Base-by-base conservation (phyloP, 2,113 vertebrate genomes). In the Gobiocypris rarus region DNA sequence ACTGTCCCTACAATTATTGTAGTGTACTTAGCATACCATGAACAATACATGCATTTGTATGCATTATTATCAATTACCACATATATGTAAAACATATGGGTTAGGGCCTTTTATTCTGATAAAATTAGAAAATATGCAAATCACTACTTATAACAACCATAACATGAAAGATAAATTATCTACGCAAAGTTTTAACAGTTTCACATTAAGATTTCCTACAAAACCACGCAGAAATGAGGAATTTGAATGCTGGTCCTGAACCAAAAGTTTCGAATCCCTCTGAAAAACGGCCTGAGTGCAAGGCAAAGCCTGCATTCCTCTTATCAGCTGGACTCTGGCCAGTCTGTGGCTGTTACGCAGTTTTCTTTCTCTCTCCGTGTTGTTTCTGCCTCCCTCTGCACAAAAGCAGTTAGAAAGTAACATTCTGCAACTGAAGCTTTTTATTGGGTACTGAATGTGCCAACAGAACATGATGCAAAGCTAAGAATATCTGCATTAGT, bases 271-370 rank as follows among this genome's bases (percentile, higher is more conserved):
- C 61, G 41, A 56, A 81, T 54, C 28, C 31, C 75, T 26, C 22
- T 77, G 6, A 19, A 45, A 61, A 83, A 70, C 56, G 74, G 50
- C 54, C 15, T 10, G 24, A 76, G 38, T 69, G 38, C 22, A 63
- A 38, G 34, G 75, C 43, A 86, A 41, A 70, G 71, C 86, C 31
- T 70, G 61, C 58, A 41, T 75, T 82, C 56, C 24, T 86, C 75
- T 71, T 80, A 77, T 59, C 59, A 70, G 65, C 41, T 81, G 75
- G 81, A 73, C 81, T 71, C 70, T 48, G 75, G 65, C 75, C 73
- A 78, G 52, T 13, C 50, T 38, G 22, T 58, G n/a, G 61, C 26
- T 15, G 28, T 69, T 58, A 69, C 7, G 10, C 65, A 81, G 45
- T 54, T 70, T 50, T 81, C 22, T 56, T 10, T 50, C 26, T 15